phyloP scores from a whole-genome alignment of 2,113 vertebrate species.

The Sylvia atricapilla region DNA sequence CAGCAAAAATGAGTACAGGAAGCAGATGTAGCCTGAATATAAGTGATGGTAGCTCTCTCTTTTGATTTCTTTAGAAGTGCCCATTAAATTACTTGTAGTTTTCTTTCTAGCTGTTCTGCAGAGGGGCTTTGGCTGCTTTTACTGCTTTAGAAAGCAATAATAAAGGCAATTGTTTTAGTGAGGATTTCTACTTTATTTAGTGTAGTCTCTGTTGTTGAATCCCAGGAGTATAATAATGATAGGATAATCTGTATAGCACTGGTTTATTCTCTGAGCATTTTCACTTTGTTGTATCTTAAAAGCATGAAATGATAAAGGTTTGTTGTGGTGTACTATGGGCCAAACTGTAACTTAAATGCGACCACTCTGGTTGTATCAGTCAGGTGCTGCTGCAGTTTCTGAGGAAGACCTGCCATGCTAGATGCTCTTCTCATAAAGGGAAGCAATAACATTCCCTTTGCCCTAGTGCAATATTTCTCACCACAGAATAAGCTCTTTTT shows the following conservation, averaged over 20 bases:
- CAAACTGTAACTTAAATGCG: neutral
- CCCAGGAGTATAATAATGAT: neutral
- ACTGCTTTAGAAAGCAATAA: neutral
- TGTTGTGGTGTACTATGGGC: neutral
- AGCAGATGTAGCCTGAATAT: neutral
- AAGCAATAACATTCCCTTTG: neutral
- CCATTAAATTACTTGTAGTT: neutral
- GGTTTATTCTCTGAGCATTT: neutral
- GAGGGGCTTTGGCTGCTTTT: neutral
- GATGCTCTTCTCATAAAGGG: neutral
- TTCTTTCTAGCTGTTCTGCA: neutral
- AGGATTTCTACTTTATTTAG: neutral
- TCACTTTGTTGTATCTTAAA: neutral
- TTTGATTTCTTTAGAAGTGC: neutral
- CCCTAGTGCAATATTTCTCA: neutral
- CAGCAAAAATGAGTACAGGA: neutral
- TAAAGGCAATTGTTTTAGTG: neutral
- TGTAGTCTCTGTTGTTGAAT: neutral
- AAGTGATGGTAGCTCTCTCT: neutral
- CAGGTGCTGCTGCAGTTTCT: neutral
- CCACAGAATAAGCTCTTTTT: neutral
- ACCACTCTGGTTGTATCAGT: neutral
- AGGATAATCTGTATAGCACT: neutral
- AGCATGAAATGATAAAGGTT: neutral
- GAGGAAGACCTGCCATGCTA: neutral